Base-by-base conservation (phyloP, 2,888 invertebrate genomes). In the Trissolcus brochymenae region DNA sequence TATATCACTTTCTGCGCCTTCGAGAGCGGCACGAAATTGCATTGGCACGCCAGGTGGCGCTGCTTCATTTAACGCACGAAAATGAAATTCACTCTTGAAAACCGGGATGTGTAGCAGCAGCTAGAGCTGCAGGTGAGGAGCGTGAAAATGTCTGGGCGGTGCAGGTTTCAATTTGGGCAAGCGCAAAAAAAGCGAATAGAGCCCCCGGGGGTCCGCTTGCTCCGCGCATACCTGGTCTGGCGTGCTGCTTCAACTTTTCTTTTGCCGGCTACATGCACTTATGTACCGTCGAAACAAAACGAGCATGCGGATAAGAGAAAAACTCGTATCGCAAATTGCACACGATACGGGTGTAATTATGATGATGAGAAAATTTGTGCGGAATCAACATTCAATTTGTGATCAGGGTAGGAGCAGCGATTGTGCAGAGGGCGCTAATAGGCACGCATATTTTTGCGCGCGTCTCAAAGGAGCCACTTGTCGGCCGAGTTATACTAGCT, bases 401-500 rank as follows among this genome's bases (percentile, higher is more conserved):
- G 11, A 29, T 40, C 16, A n/a, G 43, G 9, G 21, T 14, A 55
- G 55, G 64, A 46, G 55, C 54, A 65, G 19, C 35, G 29, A 54
- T 54, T 25, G 61, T 9, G 0, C 56, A 41, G 61, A 17, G 50
- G 56, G 56, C 43, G 64, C 57, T 71, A 71, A 71, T 71, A 56
- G 53, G 56, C 50, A 43, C 54, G 55, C 35, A 66, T 50, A 29
- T 61, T 65, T 51, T 51, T n/a, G 46, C 16, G 51, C 19, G 51
- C 16, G 51, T 17, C 49, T 55, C 29, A 55, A 35, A 60, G 56
- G 50, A 51, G 59, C 41, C 76, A 56, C 64, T 75, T 59, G 62
- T 60, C 35, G 76, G 64, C 29, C 64, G 64, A 72, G 64, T 76
- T 35, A 35, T 60, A 64, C 76, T 72, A 57, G 62, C 66, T 60